These are phyloP conservation scores for Tridacna gigas DNA, from an alignment of 2,888 invertebrate species.

Conservation along the genomic window DNA sequence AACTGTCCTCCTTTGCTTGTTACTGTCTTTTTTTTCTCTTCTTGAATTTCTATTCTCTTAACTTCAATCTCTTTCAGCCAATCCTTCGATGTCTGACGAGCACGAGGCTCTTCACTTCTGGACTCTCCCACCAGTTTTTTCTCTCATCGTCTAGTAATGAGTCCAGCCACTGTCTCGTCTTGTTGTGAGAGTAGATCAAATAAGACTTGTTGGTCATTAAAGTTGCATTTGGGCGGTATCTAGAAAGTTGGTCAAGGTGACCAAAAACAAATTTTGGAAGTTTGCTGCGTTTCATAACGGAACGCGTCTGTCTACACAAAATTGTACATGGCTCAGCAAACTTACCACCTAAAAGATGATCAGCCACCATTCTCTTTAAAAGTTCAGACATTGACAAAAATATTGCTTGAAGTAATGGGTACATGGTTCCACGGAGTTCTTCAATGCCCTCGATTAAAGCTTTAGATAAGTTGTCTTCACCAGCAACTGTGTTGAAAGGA, in stretches of 20 bases:
- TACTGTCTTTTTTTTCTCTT: constrained; percentile 28
- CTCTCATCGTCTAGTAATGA: constrained; percentile 30
- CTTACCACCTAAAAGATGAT: constrained; percentile 50
- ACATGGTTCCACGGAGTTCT: constrained; percentile 9
- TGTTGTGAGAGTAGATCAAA: constrained; percentile 54
- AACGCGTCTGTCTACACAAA: constrained; percentile 28
- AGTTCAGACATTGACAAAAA: constrained; percentile 42
- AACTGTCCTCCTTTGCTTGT: constrained; percentile 42
- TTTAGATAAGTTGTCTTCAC: constrained; percentile 8
- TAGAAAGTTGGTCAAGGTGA: constrained; percentile 52
- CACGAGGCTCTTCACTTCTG: constrained; percentile 40
- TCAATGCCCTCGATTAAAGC: constrained; percentile 26
- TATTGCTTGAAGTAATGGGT: constrained; percentile 31
- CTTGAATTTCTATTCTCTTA: constrained; percentile 44
- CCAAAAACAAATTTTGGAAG: constrained; percentile 60
- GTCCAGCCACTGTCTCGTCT: constrained; percentile 52
- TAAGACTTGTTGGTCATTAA: constrained; percentile 51
- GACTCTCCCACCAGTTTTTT: constrained; percentile 37
- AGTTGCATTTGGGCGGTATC: constrained; percentile 57
- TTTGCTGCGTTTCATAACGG: constrained; percentile 56
- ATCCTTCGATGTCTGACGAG: constrained; percentile 40
- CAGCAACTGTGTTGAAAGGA: constrained; percentile 36
- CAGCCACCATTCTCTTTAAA: constrained; percentile 30
- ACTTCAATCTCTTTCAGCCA: constrained; percentile 48
- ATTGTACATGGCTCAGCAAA: constrained; percentile 33